phyloP scores from a whole-genome alignment of 2,888 invertebrate species.

The Pollenia labialis region DNA sequence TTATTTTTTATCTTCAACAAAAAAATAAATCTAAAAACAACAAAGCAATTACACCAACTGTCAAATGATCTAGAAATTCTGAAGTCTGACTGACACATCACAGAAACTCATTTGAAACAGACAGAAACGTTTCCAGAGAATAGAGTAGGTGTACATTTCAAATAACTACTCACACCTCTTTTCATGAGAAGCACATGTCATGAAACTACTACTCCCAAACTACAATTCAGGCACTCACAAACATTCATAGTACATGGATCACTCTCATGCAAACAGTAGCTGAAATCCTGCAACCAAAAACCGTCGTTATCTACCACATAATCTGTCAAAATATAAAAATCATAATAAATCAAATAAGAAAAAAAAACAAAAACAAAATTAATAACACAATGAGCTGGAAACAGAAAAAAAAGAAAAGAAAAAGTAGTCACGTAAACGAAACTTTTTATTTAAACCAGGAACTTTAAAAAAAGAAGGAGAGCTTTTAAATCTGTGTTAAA shows the following conservation, averaged over 20 bases:
- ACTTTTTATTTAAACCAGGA: constrained; percentile 74
- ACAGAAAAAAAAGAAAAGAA: constrained; percentile 14
- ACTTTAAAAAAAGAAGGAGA: constrained; percentile 4
- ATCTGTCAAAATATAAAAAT: constrained; percentile 81
- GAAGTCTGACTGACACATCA: constrained; percentile 14
- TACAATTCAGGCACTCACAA: not conserved
- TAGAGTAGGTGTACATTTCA: constrained; percentile 61
- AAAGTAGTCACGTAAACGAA: constrained; percentile 80
- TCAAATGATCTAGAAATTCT: constrained; percentile 26
- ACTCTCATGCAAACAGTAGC: constrained; percentile 60
- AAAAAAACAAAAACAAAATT: constrained; percentile 2
- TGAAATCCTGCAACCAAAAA: constrained; percentile 47
- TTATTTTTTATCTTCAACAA: not conserved
- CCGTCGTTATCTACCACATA: constrained; percentile 77
- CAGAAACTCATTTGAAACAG: constrained; percentile 11
- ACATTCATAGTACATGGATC: constrained; percentile 26
- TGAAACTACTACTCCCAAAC: not conserved
- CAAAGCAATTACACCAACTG: constrained; percentile 42
- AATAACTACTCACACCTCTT: constrained; percentile 64
- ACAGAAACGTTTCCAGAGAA: constrained; percentile 26
- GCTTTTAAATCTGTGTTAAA: constrained; percentile 9
- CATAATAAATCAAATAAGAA: constrained; percentile 81
- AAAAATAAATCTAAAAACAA: constrained; percentile 2
- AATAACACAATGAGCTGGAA: constrained; percentile 56
- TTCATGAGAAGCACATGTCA: constrained; percentile 61